Conservation (phyloP, 64 coral and sea anemone genomes). For the Montipora cactus region DNA sequence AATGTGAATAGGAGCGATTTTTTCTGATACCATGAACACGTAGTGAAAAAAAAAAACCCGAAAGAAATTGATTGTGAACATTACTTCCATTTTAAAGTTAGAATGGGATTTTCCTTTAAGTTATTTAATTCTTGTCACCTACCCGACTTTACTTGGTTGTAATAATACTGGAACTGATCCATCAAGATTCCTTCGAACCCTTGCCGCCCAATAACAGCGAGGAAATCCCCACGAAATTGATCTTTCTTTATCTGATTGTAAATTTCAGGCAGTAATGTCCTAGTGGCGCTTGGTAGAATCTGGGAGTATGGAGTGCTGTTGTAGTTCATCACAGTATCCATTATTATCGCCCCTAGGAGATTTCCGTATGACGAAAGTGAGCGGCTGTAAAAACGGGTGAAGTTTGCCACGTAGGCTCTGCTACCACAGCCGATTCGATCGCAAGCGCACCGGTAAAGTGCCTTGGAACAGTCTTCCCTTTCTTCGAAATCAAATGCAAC, state of each 20-base stretch:
- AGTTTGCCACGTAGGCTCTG: slow-evolving; percentile 3
- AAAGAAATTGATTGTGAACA: too few relatives aligned
- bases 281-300: neutral
- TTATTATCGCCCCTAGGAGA: slow-evolving; percentile 78
- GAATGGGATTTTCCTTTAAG: too few relatives aligned
- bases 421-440: slow-evolving; percentile 43
- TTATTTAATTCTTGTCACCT: neutral
- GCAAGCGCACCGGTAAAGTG: slow-evolving; percentile 4
- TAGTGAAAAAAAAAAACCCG: too few relatives aligned
- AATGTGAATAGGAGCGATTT: too few relatives aligned
- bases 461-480: neutral
- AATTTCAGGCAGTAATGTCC: neutral
- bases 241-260: slow-evolving; percentile 16
- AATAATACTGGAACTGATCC: slow-evolving; percentile 54
- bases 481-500: too few relatives aligned
- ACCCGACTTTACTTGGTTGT: slow-evolving; percentile 31
- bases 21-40: too few relatives aligned
- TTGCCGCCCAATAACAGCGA: slow-evolving; percentile 45
- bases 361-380: slow-evolving; percentile 30
- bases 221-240: slow-evolving; percentile 52
- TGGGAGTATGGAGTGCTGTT: slow-evolving; percentile 68
- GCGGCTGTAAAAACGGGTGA: too few relatives aligned
- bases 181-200: slow-evolving; percentile 29
- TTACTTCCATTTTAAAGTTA: too few relatives aligned
- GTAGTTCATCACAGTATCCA: slow-evolving; percentile 84